phyloP scores from a whole-genome alignment of 2,888 invertebrate species.

The Agonopterix heracliana region DNA sequence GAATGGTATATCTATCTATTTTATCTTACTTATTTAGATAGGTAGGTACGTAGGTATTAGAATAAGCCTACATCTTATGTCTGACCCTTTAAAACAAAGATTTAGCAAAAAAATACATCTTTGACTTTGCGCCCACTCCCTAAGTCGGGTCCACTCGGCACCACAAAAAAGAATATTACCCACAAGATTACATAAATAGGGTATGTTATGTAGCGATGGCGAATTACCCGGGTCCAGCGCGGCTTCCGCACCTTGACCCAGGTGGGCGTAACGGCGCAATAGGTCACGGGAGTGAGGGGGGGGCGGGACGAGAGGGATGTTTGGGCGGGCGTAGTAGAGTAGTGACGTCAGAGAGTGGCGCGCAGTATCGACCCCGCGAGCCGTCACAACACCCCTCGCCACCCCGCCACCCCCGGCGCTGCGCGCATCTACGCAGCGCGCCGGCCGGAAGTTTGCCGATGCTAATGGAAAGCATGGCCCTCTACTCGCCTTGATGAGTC shows the following conservation, averaged over 20 bases:
- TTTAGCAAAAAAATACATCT: no score
- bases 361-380: slow-evolving; percentile 60
- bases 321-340: slow-evolving; percentile 74
- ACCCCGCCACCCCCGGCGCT: slow-evolving; percentile 25
- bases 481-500: slow-evolving; percentile 33
- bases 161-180: no score
- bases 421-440: slow-evolving; percentile 63
- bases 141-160: no score
- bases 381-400: slow-evolving; percentile 64
- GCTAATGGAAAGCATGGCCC: slow-evolving; percentile 52
- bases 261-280: slow-evolving; percentile 66
- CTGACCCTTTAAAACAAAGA: no score
- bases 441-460: slow-evolving; percentile 50
- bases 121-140: no score
- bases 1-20: no score
- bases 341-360: slow-evolving; percentile 64
- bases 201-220: slow-evolving; percentile 30
- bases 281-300: slow-evolving; percentile 56
- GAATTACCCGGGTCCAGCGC: slow-evolving; percentile 26
- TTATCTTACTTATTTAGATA: no score
- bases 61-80: no score
- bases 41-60: no score
- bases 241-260: slow-evolving; percentile 70
- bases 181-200: slow-evolving; percentile 11
- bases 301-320: slow-evolving; percentile 51